phyloP scores from a whole-genome alignment of 1,140 invertebrate species.

The Drosophila quadrilineata region DNA sequence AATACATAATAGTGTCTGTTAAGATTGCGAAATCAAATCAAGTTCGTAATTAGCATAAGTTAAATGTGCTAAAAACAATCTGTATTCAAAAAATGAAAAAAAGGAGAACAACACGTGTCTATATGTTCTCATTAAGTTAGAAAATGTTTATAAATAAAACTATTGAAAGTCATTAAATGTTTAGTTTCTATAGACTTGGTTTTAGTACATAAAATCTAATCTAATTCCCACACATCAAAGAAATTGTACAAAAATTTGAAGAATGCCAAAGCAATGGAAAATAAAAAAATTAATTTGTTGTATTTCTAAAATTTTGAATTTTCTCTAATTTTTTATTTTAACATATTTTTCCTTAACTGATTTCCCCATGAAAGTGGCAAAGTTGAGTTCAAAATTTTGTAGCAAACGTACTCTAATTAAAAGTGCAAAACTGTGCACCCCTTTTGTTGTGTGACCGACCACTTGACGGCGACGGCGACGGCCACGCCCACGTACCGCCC shows the following conservation, averaged over 20 bases:
- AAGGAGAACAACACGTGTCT: too few species aligned
- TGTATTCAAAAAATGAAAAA: too few species aligned
- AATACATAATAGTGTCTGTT: too few species aligned
- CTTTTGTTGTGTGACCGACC: slow-evolving; percentile 15
- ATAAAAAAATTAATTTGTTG: too few species aligned
- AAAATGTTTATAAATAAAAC: not conserved
- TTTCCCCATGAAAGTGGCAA: too few species aligned
- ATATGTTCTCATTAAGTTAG: not conserved
- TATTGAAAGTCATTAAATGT: not conserved
- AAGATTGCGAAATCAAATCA: not conserved
- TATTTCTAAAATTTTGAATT: not conserved
- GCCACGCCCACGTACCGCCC: too few species aligned
- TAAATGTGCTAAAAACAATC: slow-evolving; percentile 2
- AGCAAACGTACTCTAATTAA: slow-evolving; percentile 30
- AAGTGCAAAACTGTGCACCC: slow-evolving; percentile 33
- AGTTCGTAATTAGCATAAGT: not conserved
- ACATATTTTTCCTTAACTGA: too few species aligned
- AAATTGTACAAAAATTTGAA: not conserved
- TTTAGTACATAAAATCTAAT: too few species aligned
- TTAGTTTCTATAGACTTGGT: too few species aligned
- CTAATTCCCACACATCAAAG: not conserved
- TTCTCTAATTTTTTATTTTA: not conserved
- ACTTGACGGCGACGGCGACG: slow-evolving; percentile 17
- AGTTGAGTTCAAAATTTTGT: not conserved
- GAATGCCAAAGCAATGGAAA: too few species aligned